Evolutionary conservation across 2,113 vertebrate genomes (phyloP).

Genomic region (Kryptolebias marmoratus): DNA sequence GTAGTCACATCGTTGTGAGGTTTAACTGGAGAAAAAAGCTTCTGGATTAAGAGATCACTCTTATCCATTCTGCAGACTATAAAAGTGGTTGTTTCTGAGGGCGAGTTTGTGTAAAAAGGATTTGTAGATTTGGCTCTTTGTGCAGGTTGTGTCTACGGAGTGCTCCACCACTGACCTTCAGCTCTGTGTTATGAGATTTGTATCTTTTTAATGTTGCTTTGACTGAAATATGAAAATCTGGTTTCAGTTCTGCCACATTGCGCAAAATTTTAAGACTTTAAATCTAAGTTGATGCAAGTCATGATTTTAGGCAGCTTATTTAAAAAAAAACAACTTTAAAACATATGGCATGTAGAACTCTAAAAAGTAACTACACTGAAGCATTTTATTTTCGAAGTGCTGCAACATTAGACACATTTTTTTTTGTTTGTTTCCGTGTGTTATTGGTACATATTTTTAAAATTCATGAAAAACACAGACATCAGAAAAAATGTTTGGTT

Average conservation of each 20-base stretch:
- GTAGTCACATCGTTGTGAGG: conserved; percentile 50
- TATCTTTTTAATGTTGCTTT: conserved; percentile 16
- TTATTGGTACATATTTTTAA: neutral
- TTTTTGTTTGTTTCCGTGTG: neutral
- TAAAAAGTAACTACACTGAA: no score
- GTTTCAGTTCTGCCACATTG: neutral
- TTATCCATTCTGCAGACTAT: conserved; percentile 7
- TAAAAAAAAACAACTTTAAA: neutral
- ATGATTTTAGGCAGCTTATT: neutral
- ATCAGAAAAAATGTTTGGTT: no score
- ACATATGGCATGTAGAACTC: no score
- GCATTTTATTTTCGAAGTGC: no score
- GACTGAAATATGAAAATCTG: conserved; percentile 25
- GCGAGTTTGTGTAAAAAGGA: neutral
- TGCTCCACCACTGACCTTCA: conserved; percentile 4
- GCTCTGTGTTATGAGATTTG: neutral
- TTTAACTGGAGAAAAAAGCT: conserved; percentile 48
- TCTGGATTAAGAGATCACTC: conserved; percentile 54
- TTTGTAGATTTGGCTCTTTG: neutral
- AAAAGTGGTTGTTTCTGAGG: conserved; percentile 11
- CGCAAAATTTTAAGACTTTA: neutral
- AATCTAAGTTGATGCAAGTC: conserved; percentile 5
- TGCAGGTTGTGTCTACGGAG: neutral
- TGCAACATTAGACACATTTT: no score
- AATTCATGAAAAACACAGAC: no score